Base-by-base conservation (phyloP, 2,888 invertebrate genomes). In the Hirtodrosophila cameraria region DNA sequence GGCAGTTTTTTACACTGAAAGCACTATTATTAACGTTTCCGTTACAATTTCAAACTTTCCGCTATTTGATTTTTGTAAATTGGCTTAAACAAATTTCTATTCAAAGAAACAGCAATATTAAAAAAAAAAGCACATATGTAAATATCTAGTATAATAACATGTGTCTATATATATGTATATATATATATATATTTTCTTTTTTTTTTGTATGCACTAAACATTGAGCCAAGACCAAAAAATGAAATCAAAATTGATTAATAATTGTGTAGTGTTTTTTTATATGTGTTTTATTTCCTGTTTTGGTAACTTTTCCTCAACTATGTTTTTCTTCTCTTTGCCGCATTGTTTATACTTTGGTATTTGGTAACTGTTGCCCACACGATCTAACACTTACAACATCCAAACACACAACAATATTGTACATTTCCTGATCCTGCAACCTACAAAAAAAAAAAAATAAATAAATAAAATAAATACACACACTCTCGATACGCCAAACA, bases 261-360 rank as follows among this genome's bases (percentile, higher is more conserved):
- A 33, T 42, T 65, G 30, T 61, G 45, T 46, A 55, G 20, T 46
- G 30, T 38, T 39, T 54, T 6, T 43, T 65, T 46, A 71, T 62
- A 46, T 60, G 53, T 60, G 50, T 75, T 61, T 55, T 59, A 57
- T 75, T 55, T 53, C 39, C 55, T 53, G 38, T 66, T 80, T 70
- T 74, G 74, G 66, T 75, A 73, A 74, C 74, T 78, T 67, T 79
- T 77, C 60, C 71, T 73, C 48, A 64, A 70, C 70, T 64, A 74
- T 72, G 59, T 65, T 75, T 77, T 73, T 75, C 75, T 80, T 82
- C 81, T 84, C 76, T 86, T 80, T 76, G 59, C 60, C 66, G 82
- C 75, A 67, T 80, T 76, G 60, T 52, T 81, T 84, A 77, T 63
- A 50, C 65, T 66, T 75, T 69, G 23, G 23, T 23, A 23, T 23